Percentiles rank a stretch among this genome's conserved stretches.
Conservation (phyloP, 2,113 vertebrate species). For the Cacatua alba region DNA sequence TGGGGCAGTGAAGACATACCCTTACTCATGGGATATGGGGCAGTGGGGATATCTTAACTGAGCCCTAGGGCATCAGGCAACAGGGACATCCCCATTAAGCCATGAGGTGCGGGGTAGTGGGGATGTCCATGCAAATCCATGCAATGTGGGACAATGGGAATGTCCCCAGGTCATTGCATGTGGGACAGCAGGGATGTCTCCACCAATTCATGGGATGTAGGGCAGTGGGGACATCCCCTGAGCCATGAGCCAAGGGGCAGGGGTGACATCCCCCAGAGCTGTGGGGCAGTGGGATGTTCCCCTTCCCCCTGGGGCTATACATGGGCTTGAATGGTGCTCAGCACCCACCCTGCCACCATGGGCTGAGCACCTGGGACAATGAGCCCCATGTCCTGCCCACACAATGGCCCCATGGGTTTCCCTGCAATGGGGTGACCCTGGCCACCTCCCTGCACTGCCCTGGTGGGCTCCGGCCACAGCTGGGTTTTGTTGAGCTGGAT, state of each 20-base stretch:
- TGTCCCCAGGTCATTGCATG: rapidly evolving
- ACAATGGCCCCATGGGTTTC: rapidly evolving
- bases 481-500: background rate
- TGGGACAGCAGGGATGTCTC: background rate
- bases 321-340: background rate
- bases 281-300: background rate
- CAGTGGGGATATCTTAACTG: background rate
- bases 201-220: background rate
- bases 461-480: background rate
- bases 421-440: rapidly evolving
- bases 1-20: background rate
- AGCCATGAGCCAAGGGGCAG: background rate
- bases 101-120: background rate
- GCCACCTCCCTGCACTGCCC: rapidly evolving
- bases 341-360: background rate
- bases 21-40: background rate
- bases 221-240: background rate
- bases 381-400: background rate
- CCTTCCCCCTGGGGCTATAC: rapidly evolving
- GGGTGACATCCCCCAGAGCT: background rate
- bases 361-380: background rate
- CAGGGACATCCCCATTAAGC: background rate
- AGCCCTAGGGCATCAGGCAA: background rate
- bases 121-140: background rate
- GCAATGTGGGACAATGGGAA: background rate